A percentile compares a stretch with the other conserved stretches of the same genome.
Conservation (phyloP, 2,888 invertebrate genomes). For the Cylloceria caligata region DNA sequence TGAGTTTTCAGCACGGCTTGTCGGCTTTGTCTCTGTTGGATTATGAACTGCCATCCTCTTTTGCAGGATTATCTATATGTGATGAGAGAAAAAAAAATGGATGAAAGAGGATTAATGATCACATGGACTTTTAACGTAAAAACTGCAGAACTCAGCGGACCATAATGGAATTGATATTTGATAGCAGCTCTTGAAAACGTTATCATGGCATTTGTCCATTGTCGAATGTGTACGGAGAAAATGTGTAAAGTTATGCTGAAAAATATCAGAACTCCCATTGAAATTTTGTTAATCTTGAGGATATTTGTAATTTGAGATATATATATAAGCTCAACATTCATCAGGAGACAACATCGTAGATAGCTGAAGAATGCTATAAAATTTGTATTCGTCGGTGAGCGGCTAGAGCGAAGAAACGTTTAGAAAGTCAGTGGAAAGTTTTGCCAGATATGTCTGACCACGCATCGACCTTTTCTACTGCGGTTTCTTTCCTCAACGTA, state of each 20-base stretch:
- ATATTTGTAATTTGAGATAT: too few species aligned
- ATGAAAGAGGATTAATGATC: constrained; percentile 64
- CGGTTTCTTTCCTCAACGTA: background rate
- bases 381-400: background rate
- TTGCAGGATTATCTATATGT: constrained; percentile 48
- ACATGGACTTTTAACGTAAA: constrained; percentile 21
- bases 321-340: background rate
- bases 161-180: background rate
- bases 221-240: background rate
- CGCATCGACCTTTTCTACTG: constrained; percentile 40
- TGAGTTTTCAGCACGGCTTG: constrained; percentile 34
- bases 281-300: too few species aligned
- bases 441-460: constrained; percentile 8
- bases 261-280: too few species aligned
- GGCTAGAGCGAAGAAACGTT: background rate
- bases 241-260: too few species aligned
- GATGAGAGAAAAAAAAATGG: constrained; percentile 58
- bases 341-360: background rate
- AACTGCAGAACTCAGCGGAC: constrained; percentile 1
- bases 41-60: constrained; percentile 61
- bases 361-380: background rate
- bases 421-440: background rate
- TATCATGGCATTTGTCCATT: background rate
- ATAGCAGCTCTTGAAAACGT: background rate
- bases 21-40: constrained; percentile 55